Evolutionary conservation across 2,113 vertebrate species (phyloP), one percentile per base, ranked within the genome.

Genomic region (Condylura cristata): DNA sequence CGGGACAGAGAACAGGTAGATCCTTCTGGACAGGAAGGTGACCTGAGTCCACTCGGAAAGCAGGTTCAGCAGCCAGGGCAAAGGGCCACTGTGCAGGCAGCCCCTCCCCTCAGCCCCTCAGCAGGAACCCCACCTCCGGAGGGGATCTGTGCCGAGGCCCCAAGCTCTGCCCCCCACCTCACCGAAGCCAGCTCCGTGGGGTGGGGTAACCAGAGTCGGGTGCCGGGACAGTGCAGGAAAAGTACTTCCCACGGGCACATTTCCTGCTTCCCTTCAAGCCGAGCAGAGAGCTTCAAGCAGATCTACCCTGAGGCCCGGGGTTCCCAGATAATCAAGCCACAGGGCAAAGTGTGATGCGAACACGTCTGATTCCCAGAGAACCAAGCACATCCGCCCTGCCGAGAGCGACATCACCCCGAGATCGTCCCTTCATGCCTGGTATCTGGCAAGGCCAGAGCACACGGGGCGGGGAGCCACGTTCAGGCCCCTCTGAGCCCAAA

Each of bases 61-160:
- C 11, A 68, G 80, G 10, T 86, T 58, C 11, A 30, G n/a, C 14
- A 41, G 44, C 79, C 63, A 39, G 17, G 41, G 70, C 24, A 46
- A 22, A 80, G 16, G 44, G 22, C 11, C 34, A 44, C 39, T 1
- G 2, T 9, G 41, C 2, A 6, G 26, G 24, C 13, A 56, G 83
- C 6, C 39, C 9, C 48, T 85, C 20, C 71, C 14, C 24, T 20
- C 0, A 0, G 14, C n/a, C 9, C 63, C 63, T n/a, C 0, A 0
- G 14, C 14, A 30, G 61, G 28, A n/a, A 26, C 22, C 80, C 60
- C 37, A 1, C 58, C 58, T 44, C 48, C 12, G 6, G 0, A 87
- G 2, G 6, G n/a, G 14, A 30, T 10, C 20, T 10, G 82, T 41
- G 41, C 46, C 53, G 13, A 18, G 14, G 32, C 46, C 34, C 28